Percentiles rank a stretch among this genome's conserved stretches.
phyloP scores from a whole-genome alignment of 2,888 invertebrate species.

The Herminia tarsipennalis region DNA sequence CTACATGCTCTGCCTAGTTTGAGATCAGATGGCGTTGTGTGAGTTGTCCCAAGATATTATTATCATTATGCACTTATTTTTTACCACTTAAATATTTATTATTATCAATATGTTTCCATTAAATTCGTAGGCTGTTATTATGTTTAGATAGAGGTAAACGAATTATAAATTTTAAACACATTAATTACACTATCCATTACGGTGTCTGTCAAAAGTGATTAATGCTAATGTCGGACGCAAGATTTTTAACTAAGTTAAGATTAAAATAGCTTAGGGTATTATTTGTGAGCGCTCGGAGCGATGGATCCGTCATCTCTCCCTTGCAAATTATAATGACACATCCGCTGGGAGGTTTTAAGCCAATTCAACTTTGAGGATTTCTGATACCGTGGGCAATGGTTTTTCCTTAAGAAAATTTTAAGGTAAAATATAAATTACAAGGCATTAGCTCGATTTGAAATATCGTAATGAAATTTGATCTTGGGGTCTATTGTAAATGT shows the following conservation, averaged over 20 bases:
- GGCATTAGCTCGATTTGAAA: slow-evolving; percentile 19
- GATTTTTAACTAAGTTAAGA: slow-evolving; percentile 86
- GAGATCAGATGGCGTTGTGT: no score
- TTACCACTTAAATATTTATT: no score
- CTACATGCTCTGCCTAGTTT: no score
- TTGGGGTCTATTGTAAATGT: slow-evolving; percentile 5
- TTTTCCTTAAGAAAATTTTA: slow-evolving; percentile 54
- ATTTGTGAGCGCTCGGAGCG: slow-evolving; percentile 72
- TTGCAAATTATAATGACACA: slow-evolving; percentile 83
- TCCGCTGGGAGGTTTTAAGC: slow-evolving; percentile 81
- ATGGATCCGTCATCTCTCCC: slow-evolving; percentile 82
- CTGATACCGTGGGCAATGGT: slow-evolving; percentile 63
- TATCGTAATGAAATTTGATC: slow-evolving; percentile 16
- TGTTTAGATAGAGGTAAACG: slow-evolving; percentile 30
- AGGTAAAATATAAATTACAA: slow-evolving; percentile 46
- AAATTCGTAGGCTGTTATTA: slow-evolving; percentile 3
- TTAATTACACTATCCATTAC: slow-evolving; percentile 81
- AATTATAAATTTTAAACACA: slow-evolving; percentile 50
- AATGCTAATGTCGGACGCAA: slow-evolving; percentile 82
- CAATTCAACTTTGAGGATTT: slow-evolving; percentile 76
- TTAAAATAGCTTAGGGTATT: slow-evolving; percentile 85
- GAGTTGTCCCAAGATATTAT: no score
- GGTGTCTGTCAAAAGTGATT: slow-evolving; percentile 81
- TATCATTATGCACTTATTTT: no score
- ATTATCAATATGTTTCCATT: background rate